Percentiles rank a stretch among this genome's conserved stretches.
These are phyloP conservation scores for Tyrophagus putrescentiae DNA, from an alignment of 1,140 invertebrate genomes.

Conservation along the genomic window DNA sequence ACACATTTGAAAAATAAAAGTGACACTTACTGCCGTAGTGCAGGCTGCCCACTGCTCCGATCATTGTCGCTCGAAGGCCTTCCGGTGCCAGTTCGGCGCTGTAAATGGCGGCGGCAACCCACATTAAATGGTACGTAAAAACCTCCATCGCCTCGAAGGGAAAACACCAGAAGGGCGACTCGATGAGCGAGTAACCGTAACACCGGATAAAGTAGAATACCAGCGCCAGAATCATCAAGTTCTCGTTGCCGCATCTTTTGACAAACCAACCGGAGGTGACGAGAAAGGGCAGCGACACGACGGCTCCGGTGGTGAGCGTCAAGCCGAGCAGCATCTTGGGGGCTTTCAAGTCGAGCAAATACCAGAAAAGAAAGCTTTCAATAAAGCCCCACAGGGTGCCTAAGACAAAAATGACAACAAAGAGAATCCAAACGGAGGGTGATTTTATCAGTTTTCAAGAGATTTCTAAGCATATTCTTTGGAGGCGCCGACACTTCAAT, in stretches of 20 bases:
- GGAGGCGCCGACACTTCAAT: constrained; percentile 59
- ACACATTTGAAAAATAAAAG: background rate
- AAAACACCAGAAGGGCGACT: constrained; percentile 61
- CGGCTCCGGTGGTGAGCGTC: constrained; percentile 59
- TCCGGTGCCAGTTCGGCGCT: constrained; percentile 57
- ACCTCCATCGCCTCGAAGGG: constrained; percentile 67
- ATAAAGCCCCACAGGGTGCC: constrained; percentile 66
- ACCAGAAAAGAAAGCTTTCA: constrained; percentile 72
- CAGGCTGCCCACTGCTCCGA: constrained; percentile 59
- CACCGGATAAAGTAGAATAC: constrained; percentile 60
- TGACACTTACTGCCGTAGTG: constrained; percentile 55
- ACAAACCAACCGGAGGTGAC: constrained; percentile 62
- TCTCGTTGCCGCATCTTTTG: constrained; percentile 56
- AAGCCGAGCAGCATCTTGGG: constrained; percentile 65
- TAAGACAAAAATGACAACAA: constrained; percentile 53
- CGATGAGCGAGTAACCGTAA: constrained; percentile 59
- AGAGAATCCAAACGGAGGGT: constrained; percentile 53
- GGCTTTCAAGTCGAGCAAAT: constrained; percentile 59
- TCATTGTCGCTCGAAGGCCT: constrained; percentile 63
- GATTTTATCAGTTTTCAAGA: constrained; percentile 52
- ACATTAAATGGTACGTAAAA: constrained; percentile 62
- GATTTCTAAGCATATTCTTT: constrained; percentile 51
- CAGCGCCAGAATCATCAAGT: constrained; percentile 62
- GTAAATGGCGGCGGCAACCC: constrained; percentile 65
- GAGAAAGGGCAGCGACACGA: constrained; percentile 58